Conservation (phyloP, 2,113 vertebrate genomes). For the Gallinago undulata region DNA sequence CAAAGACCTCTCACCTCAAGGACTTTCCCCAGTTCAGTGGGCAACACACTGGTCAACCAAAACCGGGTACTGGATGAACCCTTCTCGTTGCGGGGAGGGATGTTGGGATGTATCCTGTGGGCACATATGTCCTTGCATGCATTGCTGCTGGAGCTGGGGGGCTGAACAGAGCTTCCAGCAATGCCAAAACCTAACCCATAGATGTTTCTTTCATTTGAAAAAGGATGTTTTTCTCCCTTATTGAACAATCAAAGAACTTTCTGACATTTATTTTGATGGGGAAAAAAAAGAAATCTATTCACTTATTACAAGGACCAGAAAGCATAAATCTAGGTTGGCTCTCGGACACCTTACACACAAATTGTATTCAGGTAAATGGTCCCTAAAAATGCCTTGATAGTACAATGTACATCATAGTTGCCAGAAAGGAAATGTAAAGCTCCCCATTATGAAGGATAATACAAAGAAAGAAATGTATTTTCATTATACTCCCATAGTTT, state of each 20-base stretch:
- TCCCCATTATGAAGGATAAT: conserved; percentile 19
- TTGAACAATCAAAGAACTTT: conserved; percentile 43
- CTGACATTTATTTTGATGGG: conserved; percentile 50
- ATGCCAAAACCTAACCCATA: not conserved
- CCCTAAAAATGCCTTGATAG: conserved; percentile 46
- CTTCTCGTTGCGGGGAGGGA: accelerated
- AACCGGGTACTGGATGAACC: not conserved
- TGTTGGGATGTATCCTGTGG: not conserved
- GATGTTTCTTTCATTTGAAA: not conserved
- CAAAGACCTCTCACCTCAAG: not conserved
- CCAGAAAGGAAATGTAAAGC: conserved; percentile 6
- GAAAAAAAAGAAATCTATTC: not conserved
- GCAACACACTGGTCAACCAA: not conserved
- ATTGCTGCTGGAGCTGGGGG: not conserved
- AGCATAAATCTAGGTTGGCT: conserved; percentile 37
- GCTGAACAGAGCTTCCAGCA: not conserved
- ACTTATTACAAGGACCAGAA: conserved; percentile 31
- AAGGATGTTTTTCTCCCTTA: conserved; percentile 1
- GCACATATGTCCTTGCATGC: accelerated
- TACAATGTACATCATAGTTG: conserved; percentile 14
- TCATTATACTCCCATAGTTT: conserved; percentile 62
- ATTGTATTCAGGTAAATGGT: conserved; percentile 48
- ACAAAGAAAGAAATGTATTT: conserved; percentile 39
- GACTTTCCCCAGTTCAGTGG: not conserved
- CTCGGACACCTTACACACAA: conserved; percentile 29